A percentile compares a stretch with the other conserved stretches of the same genome.
These are phyloP conservation scores for Steatocranus sp. DNA, from an alignment of 2,797 vertebrate genomes.

Conservation along the genomic window DNA sequence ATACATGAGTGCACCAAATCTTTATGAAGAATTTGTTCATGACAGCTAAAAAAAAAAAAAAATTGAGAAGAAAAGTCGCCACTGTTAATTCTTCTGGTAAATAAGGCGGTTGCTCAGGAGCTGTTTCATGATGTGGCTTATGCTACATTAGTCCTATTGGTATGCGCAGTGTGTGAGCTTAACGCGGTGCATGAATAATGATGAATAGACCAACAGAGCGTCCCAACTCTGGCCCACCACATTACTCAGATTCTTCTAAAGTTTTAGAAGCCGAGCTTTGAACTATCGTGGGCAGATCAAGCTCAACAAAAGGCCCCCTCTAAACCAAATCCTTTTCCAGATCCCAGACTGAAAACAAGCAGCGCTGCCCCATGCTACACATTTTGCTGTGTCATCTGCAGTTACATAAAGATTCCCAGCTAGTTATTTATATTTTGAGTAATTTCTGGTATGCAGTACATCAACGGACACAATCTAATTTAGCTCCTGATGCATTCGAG, in stretches of 20 bases:
- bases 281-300: conserved; percentile 30
- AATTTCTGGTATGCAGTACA: neutral
- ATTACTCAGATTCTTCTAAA: conserved; percentile 56
- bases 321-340: conserved; percentile 24
- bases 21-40: neutral
- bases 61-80: neutral
- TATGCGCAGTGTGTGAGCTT: conserved; percentile 47
- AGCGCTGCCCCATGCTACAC: conserved; percentile 8
- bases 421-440: neutral
- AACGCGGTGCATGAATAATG: conserved; percentile 47
- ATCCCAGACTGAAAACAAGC: conserved; percentile 32
- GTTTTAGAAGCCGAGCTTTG: conserved; percentile 35
- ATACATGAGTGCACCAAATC: neutral
- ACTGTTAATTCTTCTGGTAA: neutral
- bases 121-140: conserved; percentile 23
- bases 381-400: conserved; percentile 35
- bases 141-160: conserved; percentile 42
- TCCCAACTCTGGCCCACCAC: conserved; percentile 23
- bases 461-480: neutral
- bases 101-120: neutral
- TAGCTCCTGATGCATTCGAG: neutral
- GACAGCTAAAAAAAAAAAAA: neutral
- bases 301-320: conserved; percentile 43
- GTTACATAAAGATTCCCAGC: neutral
- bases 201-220: conserved; percentile 30